phyloP scores from a whole-genome alignment of 2,888 invertebrate genomes.

The Acronicta aceris region DNA sequence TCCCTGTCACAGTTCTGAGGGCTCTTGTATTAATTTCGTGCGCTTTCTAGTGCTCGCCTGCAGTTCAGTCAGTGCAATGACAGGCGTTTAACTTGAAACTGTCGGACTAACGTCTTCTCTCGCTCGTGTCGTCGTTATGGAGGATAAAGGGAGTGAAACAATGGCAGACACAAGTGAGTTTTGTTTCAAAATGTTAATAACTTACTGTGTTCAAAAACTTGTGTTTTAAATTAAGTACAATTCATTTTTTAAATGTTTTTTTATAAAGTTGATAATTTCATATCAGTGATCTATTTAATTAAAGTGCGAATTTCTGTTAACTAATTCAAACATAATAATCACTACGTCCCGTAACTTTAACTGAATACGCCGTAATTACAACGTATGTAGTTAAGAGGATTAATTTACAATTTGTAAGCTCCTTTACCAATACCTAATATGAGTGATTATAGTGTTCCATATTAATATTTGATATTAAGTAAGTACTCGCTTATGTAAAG shows the following conservation, averaged over 20 bases:
- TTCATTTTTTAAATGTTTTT: background rate
- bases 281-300: constrained; percentile 10
- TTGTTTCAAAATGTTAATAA: constrained; percentile 46
- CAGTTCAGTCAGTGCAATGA: constrained; percentile 81
- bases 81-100: constrained; percentile 67
- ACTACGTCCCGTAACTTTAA: constrained; percentile 6
- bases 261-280: background rate
- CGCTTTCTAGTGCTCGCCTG: constrained; percentile 77
- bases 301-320: constrained; percentile 10
- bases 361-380: constrained; percentile 26
- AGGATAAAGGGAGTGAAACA: constrained; percentile 64
- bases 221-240: background rate
- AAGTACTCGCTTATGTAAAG: constrained; percentile 16
- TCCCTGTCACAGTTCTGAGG: constrained; percentile 72
- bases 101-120: constrained; percentile 55
- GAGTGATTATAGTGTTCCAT: constrained; percentile 13
- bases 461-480: constrained; percentile 19
- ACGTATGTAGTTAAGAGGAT: constrained; percentile 26
- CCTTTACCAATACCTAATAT: constrained; percentile 13
- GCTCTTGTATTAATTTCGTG: constrained; percentile 74
- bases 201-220: constrained; percentile 20
- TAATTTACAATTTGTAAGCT: constrained; percentile 31
- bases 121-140: constrained; percentile 51
- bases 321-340: constrained; percentile 16
- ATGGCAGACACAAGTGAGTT: constrained; percentile 73